Evolutionary conservation across 1,140 invertebrate genomes (phyloP).

Genomic region (Papilio machaon): DNA sequence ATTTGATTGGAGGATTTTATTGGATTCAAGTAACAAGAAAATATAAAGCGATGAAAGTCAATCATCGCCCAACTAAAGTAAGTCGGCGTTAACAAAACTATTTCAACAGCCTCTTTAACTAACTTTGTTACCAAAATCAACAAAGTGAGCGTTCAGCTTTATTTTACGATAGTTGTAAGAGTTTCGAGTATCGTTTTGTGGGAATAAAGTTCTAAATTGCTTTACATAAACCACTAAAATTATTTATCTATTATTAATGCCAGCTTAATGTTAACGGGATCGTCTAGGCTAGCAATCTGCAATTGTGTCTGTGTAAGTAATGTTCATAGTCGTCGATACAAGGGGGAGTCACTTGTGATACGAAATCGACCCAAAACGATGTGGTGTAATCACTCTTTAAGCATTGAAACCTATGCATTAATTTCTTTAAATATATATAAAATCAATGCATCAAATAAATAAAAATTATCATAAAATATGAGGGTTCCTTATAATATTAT

Average conservation of each 20-base stretch:
- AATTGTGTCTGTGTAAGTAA: too few species aligned
- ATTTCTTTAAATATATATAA: background rate
- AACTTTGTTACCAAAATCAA: slow-evolving; percentile 16
- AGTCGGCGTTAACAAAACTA: background rate
- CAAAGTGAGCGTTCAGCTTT: slow-evolving; percentile 13
- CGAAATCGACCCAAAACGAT: background rate
- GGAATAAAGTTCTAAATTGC: background rate
- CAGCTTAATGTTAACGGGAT: background rate
- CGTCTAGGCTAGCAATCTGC: too few species aligned
- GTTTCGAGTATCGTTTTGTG: background rate
- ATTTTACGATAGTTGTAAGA: slow-evolving; percentile 4
- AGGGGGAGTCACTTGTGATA: too few species aligned
- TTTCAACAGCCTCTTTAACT: background rate
- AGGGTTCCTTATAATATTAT: background rate
- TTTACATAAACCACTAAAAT: background rate
- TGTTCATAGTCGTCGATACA: background rate
- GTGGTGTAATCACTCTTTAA: background rate
- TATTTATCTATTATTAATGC: background rate
- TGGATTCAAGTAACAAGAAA: background rate
- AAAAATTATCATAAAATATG: background rate
- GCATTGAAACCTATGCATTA: background rate
- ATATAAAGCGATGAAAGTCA: background rate
- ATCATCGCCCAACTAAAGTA: background rate
- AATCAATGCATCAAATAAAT: background rate
- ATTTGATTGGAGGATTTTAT: background rate